Base-by-base conservation (phyloP, 2,888 invertebrate species). In the Ectemnius continuus region DNA sequence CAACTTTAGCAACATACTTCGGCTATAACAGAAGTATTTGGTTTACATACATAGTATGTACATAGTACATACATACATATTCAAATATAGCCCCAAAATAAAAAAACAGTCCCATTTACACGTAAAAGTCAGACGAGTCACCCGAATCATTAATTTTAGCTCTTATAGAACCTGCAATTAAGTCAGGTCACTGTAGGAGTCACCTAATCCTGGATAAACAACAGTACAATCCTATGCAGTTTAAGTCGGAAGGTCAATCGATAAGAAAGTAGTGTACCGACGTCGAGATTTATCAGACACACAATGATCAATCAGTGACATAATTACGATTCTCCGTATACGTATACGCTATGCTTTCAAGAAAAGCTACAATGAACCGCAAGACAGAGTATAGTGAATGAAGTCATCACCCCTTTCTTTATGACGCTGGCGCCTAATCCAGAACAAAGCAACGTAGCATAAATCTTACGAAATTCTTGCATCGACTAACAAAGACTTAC, bases 251-350 rank as follows among this genome's bases (percentile, higher is more conserved):
- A 75, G 79, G 70, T 80, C 77, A 72, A 79, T 78, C 77, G 69
- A 82, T 83, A 84, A 75, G 36, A 28, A 20, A 62, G 61, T 62
- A 61, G 74, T 84, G 84, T 72, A 77, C 78, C 73, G 65, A 65
- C 73, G 57, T 26, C 47, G 59, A 11, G 61, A 67, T 72, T 79
- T 75, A 75, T 80, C 75, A 56, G 45, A 18, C 57, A 57, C 59
- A 70, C 52, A 58, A 66, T 70, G 65, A 61, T 78, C 36, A 59
- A 70, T 36, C 23, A 13, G 60, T 23, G 13, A 23, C 16, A 20
- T 58, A 47, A 61, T 73, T 73, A 68, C 68, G 72, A 75, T 70
- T 77, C 70, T 62, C 57, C 23, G 36, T 66, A 14, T 71, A 66
- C 65, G 64, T 75, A 16, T 48, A 48, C 4, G 14, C 13, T 48